These are phyloP conservation scores for Chloroclystis v-ata DNA, from an alignment of 2,888 invertebrate species.

Conservation along the genomic window DNA sequence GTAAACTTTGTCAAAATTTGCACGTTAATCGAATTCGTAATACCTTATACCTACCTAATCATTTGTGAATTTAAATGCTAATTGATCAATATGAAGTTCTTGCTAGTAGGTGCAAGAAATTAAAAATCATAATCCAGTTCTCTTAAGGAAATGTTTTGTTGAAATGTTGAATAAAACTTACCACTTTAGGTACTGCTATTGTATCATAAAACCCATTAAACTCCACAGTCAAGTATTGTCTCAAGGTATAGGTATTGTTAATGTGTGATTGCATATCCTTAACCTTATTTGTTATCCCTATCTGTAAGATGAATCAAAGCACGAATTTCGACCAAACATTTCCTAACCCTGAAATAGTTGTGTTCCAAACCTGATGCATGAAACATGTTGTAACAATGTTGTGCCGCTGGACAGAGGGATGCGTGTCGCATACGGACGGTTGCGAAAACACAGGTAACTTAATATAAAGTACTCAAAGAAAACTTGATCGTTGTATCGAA, in stretches of 20 bases:
- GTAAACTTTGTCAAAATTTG: slow-evolving; percentile 14
- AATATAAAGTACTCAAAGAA: background rate
- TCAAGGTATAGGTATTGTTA: too few relatives aligned
- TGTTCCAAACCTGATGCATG: slow-evolving; percentile 72
- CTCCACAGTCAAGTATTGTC: too few relatives aligned
- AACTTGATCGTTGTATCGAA: too few relatives aligned
- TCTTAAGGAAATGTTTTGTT: slow-evolving; percentile 36
- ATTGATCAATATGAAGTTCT: background rate
- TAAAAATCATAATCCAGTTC: background rate
- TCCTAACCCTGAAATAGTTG: slow-evolving; percentile 38
- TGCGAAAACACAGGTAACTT: slow-evolving; percentile 94
- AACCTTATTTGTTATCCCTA: too few relatives aligned
- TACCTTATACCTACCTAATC: slow-evolving; percentile 5
- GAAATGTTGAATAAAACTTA: background rate
- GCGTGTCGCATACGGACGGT: slow-evolving; percentile 94
- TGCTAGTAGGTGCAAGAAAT: background rate
- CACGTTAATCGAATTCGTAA: slow-evolving; percentile 10
- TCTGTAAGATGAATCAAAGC: background rate
- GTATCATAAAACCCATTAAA: too few relatives aligned
- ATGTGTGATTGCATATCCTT: too few relatives aligned
- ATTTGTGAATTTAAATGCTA: slow-evolving; percentile 5
- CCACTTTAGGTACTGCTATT: too few relatives aligned
- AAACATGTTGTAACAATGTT: slow-evolving; percentile 80
- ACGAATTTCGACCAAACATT: slow-evolving; percentile 42
- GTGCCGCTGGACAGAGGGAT: slow-evolving; percentile 89